Evolutionary conservation across 2,113 vertebrate species (phyloP).

Genomic region (Steatornis caripensis): DNA sequence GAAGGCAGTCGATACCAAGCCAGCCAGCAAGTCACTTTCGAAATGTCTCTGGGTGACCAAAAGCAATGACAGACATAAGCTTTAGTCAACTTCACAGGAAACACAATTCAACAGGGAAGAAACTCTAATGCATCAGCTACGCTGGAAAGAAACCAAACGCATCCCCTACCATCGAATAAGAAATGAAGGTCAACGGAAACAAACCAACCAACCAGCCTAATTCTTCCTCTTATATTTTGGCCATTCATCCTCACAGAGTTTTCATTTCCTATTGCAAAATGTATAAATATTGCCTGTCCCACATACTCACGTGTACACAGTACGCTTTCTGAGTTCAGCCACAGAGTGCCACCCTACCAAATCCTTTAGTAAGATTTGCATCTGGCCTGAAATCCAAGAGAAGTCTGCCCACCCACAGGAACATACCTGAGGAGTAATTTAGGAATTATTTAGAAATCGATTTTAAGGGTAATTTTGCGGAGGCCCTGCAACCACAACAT

Average conservation of each 20-base stretch:
- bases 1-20: neutral
- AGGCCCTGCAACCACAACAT: neutral
- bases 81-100: neutral
- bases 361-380: neutral
- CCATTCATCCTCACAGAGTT: neutral
- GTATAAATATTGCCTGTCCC: neutral
- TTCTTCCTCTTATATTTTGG: neutral
- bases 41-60: neutral
- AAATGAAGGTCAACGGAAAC: neutral
- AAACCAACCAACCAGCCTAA: neutral
- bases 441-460: neutral
- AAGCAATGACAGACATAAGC: neutral
- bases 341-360: neutral
- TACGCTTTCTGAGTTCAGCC: neutral
- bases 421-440: neutral
- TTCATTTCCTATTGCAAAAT: neutral
- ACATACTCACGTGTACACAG: neutral
- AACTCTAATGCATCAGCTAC: neutral
- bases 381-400: neutral
- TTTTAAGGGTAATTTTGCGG: neutral
- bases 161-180: neutral
- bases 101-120: neutral
- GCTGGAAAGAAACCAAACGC: neutral
- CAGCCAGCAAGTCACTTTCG: neutral
- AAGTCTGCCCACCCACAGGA: neutral